A percentile compares a stretch with the other conserved stretches of the same genome.
These are phyloP conservation scores for Plestiodon gilberti DNA, from an alignment of 2,113 vertebrate species.

Conservation along the genomic window DNA sequence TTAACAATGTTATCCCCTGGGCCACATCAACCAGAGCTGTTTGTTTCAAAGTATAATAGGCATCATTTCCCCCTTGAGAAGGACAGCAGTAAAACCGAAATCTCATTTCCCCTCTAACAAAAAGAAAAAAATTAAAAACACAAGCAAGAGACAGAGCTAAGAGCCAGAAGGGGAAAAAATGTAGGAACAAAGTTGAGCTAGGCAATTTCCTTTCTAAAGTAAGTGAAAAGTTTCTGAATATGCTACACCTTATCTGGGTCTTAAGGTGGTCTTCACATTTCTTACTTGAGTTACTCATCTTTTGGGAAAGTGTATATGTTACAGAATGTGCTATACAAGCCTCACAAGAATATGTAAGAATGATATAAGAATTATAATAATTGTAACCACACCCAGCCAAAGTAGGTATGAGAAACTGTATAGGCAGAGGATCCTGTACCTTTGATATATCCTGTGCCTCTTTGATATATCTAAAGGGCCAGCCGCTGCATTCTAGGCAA, in stretches of 20 bases:
- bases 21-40: conserved; percentile 1
- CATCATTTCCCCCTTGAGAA: neutral
- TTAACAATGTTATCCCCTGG: neutral
- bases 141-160: neutral
- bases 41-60: conserved; percentile 18
- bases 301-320: conserved; percentile 70
- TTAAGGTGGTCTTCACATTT: conserved; percentile 64
- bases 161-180: neutral
- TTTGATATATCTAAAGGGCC: no score
- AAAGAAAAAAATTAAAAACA: neutral
- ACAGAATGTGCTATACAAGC: conserved; percentile 1
- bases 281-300: conserved; percentile 66
- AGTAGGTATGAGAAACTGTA: no score
- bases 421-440: no score
- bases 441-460: no score
- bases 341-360: neutral
- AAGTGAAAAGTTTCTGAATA: neutral
- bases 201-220: neutral
- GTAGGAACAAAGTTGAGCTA: conserved; percentile 14
- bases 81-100: conserved; percentile 14
- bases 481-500: no score
- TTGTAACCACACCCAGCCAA: no score
- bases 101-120: conserved; percentile 2
- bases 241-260: neutral
- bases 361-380: neutral